Percentiles rank a stretch among this genome's conserved stretches.
phyloP scores from a whole-genome alignment of 2,797 vertebrate genomes.

The Sebastes matsubarae region DNA sequence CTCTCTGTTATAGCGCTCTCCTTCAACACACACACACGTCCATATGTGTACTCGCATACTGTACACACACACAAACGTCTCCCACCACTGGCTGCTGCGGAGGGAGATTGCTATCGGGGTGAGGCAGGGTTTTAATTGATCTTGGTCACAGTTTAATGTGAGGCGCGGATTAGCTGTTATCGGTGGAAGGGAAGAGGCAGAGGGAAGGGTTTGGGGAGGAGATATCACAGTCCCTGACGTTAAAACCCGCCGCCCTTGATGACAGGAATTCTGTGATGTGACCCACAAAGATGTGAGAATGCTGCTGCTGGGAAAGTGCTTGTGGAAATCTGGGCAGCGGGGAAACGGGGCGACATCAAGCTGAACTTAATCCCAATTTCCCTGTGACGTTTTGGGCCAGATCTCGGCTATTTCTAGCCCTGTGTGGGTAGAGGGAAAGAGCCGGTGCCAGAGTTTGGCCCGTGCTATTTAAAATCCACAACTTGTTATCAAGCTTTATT shows the following conservation, averaged over 20 bases:
- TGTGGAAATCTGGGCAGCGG: constrained; percentile 68
- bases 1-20: constrained; percentile 50
- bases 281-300: constrained; percentile 77
- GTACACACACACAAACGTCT: constrained; percentile 39
- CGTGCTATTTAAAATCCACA: constrained; percentile 71
- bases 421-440: constrained; percentile 42
- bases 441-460: constrained; percentile 58
- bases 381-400: constrained; percentile 73
- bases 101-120: constrained; percentile 81
- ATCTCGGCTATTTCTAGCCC: constrained; percentile 69
- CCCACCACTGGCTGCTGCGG: constrained; percentile 67
- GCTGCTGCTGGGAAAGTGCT: constrained; percentile 64
- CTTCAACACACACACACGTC: constrained; percentile 28
- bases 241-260: constrained; percentile 80
- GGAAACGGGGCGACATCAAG: constrained; percentile 70
- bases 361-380: constrained; percentile 81
- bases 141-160: constrained; percentile 85
- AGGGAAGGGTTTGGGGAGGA: constrained; percentile 78
- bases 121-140: constrained; percentile 85
- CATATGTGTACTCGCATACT: not conserved
- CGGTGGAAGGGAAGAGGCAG: constrained; percentile 69
- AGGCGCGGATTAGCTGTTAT: constrained; percentile 85
- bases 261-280: constrained; percentile 80
- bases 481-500: constrained; percentile 73
- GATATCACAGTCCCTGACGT: constrained; percentile 79